Base-by-base conservation (phyloP, 2,113 vertebrate species). In the Oryzias curvinotus region DNA sequence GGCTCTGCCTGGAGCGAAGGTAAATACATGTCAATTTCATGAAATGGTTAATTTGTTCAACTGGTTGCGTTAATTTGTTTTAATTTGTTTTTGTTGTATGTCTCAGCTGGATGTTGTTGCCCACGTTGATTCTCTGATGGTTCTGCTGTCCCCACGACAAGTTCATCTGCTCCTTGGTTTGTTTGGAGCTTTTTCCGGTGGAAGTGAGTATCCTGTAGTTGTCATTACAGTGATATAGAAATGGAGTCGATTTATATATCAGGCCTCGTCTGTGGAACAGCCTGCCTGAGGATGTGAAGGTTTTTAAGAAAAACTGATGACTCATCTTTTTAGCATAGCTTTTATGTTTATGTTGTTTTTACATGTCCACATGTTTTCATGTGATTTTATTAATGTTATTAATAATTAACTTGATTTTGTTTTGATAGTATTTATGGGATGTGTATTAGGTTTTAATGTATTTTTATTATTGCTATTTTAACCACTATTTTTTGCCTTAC, bases 91-190 rank as follows among this genome's bases (percentile, higher is more conserved):
- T 12, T 53, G 14, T 26, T 65, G 68, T 69, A 0, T 14, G 66
- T 84, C 85, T 42, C 71, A 99, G 97, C 85, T 99, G 92, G 95
- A 99, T 77, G 84, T 99, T 63, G 93, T 95, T 72, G 97, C 96
- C 53, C 93, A 95, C 46, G 94, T 98, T 57, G 95, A 97, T 53
- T 94, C 93, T 3, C 45, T 97, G 49, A 92, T 95, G 73, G 79
- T 98, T 6, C 93, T 99, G 82, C 85, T 98, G 46, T 97, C 96
- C 1, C 96, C 97, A 4, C 93, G 94, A 4, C 97, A 99, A 93
- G 96, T 97, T 19, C 96, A 98, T 84, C 91, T 96, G 68, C 91
- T 99, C 0, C 76, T 96, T 83, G 97, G 98, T 82, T 92, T 99
- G 93, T 88, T 95, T 83, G 95, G 95, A 71, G 93, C 95, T 53